Evolutionary conservation across 2,888 invertebrate species (phyloP), one percentile per base, ranked within the genome.

Genomic region (Melieria crassipennis): DNA sequence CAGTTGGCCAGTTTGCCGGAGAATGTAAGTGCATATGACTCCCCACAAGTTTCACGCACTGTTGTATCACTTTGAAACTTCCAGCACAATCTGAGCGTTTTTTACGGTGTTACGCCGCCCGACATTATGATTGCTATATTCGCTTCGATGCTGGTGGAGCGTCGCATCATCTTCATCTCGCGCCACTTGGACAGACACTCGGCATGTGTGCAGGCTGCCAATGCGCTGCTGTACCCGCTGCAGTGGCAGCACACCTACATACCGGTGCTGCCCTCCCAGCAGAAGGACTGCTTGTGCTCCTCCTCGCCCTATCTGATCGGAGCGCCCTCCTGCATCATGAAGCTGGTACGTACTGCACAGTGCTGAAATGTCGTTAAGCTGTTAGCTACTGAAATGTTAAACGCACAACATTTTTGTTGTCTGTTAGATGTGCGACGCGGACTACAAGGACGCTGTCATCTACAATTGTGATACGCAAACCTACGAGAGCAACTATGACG

Each of bases 381-480:
- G 30, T 30, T 30, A 30, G 30, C 30, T 30, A 56, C 7, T 56
- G 56, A 11, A 56, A 56, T 7, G 56, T 13, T 56, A 7, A 30
- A 56, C 16, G 7, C 58, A 30, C 3, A 5, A 57, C 7, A 9
- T 45, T 4, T 55, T 1, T 13, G 16, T 13, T 7, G 16, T 7
- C 9, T 7, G 6, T 55, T 45, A 68, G 68, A 45, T 61, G 16
- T 61, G 61, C 30, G 52, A 45, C n/a, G 68, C 45, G 10, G 60
- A 68, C 10, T 50, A 61, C 30, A 61, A 61, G 42, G 68, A 68
- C 45, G 60, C 50, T 42, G 52, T 68, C 4, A 50, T 68, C 16
- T 68, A 60, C 46, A 68, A 68, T 52, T 68, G 68, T 61, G 68
- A 68, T 50, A 45, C 48, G 16, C 60, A 60, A 9, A 68, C 50